Base-by-base conservation (phyloP, 2,113 vertebrate species). In the Ptilorrhoa leucosticta region DNA sequence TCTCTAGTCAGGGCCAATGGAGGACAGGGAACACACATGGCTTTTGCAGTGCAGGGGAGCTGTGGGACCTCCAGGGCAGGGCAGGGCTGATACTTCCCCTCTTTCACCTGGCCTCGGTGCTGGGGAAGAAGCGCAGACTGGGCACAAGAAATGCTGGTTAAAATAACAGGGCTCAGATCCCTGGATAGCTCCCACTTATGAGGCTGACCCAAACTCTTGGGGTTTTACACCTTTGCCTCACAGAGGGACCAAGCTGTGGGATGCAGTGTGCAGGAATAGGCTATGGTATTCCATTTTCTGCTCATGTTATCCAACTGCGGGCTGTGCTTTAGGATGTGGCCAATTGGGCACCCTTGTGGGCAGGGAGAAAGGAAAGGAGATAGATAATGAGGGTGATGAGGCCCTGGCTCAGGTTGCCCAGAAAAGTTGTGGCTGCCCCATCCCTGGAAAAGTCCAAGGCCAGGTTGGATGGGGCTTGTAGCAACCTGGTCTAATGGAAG, bases 11-110 rank as follows among this genome's bases (percentile, higher is more conserved):
- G 37, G 50, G 28, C 37, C 47, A 35, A 1, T 13, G 42, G 30
- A 37, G 50, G 40, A 14, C 58, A 10, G 24, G 37, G 28, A 83
- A 26, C 39, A 71, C 9, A 12, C 2, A 1, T 28, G 33, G 17
- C 35, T 68, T 70, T 40, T 26, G 24, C 24, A 63, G n/a, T 51
- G 31, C 3, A 0, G 4, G 1, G 0, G 3, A 14, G 2, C 24
- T 35, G 5, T 48, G 39, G 50, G 42, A 48, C 15, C 11, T 22
- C 16, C 0, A 2, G 24, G 42, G 28, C 35, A 61, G 35, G n/a
- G 24, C 13, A 22, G 44, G 48, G n/a, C 30, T 68, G 78, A 42
- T 42, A 30, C 20, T 54, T 39, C 57, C 20, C 18, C 26, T 42
- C 33, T 69, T 50, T 54, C 48, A 44, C 12, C 26, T 33, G 48